Percentiles rank a stretch among this genome's conserved stretches.
phyloP scores from a whole-genome alignment of 2,113 vertebrate genomes.

The Aphyosemion australe region DNA sequence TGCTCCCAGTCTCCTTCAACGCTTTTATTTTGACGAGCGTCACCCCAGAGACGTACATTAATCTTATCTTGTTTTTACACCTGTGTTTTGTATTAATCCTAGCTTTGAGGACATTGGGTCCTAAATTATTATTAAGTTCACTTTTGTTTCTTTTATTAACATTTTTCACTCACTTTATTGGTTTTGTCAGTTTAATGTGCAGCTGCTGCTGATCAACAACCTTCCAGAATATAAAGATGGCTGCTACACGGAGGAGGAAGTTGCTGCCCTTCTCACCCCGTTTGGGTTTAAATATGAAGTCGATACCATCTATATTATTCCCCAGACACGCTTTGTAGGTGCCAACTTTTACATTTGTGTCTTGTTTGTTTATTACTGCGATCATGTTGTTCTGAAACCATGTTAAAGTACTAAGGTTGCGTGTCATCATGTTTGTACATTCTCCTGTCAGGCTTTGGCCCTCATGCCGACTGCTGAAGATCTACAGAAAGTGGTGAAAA shows the following conservation, averaged over 20 bases:
- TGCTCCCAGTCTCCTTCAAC: too few relatives aligned
- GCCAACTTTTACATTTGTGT: neutral
- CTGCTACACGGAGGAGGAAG: conserved; percentile 31
- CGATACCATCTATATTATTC: conserved; percentile 16
- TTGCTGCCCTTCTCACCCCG: neutral
- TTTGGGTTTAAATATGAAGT: conserved; percentile 16
- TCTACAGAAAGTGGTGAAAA: neutral
- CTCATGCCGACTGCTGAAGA: neutral
- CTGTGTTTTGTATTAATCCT: too few relatives aligned
- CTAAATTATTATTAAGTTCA: too few relatives aligned
- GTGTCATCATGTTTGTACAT: neutral
- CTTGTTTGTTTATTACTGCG: neutral
- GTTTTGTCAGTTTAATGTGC: neutral
- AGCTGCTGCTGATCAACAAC: conserved; percentile 5
- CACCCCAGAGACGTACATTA: too few relatives aligned
- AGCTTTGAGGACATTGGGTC: too few relatives aligned
- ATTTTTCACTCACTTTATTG: neutral
- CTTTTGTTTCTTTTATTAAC: neutral
- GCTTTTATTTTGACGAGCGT: too few relatives aligned
- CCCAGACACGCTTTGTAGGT: conserved; percentile 30
- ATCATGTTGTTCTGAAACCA: too few relatives aligned
- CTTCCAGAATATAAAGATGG: neutral
- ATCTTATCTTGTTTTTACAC: too few relatives aligned
- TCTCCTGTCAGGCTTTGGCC: conserved; percentile 44
- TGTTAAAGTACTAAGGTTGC: too few relatives aligned